Evolutionary conservation across 2,113 vertebrate species (phyloP), one percentile per base, ranked within the genome.

Genomic region (Todiramphus saurophagus): DNA sequence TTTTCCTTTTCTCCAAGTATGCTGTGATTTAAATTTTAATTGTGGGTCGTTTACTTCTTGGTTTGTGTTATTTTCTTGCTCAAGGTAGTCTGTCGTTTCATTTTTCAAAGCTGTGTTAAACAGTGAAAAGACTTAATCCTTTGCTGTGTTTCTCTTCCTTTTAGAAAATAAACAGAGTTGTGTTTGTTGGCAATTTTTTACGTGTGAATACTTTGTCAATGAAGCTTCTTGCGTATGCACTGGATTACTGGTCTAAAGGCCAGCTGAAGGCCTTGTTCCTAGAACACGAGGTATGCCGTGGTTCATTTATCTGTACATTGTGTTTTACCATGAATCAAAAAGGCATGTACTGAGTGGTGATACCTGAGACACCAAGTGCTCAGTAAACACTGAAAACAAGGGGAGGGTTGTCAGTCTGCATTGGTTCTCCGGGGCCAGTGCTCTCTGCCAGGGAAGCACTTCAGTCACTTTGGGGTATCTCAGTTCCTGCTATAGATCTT

Each of bases 131-230:
- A 69, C 21, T 74, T 93, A 95, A 95, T 86, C 59, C 15, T 87
- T 55, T 88, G 37, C 56, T 95, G 27, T 93, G 85, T 70, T 90
- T 43, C 30, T 82, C 89, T 76, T 63, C 72, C 59, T 95, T 97
- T 67, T 76, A 99, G 98, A 99, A 98, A 98, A 99, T 99, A 97
- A 98, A 98, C 94, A 96, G 98, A 97, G 98, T 99, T 96, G 98
- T 99, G 84, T 99, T 99, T 98, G 99, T 99, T 92, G 99, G 99
- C 39, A 99, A 99, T 98, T 99, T 99, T 93, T 97, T 99, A 81
- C 98, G 99, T 93, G 99, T 99, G 93, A 99, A 99, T 98, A 99
- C 99, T 27, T 98, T 99, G 69, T 99, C 99, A 11, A 99, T 99
- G 99, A 99, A 99, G 97, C 98, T 99, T 95, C 87, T 99, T 97